These are phyloP conservation scores for Calypte anna DNA, from an alignment of 2,113 vertebrate species.

Conservation along the genomic window DNA sequence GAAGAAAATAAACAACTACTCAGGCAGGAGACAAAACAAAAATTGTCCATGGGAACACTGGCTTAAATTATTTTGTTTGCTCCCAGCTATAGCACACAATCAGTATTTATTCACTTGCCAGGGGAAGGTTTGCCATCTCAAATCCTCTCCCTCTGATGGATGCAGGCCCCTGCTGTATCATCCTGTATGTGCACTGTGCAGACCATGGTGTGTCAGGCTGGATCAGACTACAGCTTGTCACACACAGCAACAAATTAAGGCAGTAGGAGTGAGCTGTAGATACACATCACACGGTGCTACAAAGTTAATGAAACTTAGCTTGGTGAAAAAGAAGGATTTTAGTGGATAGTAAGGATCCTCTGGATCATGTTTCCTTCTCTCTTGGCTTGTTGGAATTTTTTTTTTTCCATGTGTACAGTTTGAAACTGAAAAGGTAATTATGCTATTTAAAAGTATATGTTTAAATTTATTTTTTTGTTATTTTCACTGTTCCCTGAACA, in stretches of 20 bases:
- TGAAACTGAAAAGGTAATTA: slow-evolving; percentile 23
- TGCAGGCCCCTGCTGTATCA: background rate
- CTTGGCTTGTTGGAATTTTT: background rate
- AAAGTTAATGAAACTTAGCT: slow-evolving; percentile 60
- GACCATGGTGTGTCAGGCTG: slow-evolving; percentile 42
- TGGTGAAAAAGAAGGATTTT: slow-evolving; percentile 57
- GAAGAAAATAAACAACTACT: background rate
- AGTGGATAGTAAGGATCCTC: slow-evolving; percentile 11
- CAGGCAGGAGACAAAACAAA: background rate
- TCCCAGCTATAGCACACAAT: background rate
- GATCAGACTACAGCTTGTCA: slow-evolving; percentile 62
- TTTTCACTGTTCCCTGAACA: background rate
- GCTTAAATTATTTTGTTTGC: background rate
- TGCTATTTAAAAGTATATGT: background rate
- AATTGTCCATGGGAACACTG: background rate
- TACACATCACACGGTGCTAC: background rate
- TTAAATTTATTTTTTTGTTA: background rate
- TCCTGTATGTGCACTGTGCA: background rate
- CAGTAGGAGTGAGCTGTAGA: slow-evolving; percentile 59
- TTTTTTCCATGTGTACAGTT: background rate
- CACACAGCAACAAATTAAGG: slow-evolving; percentile 55
- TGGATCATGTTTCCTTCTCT: background rate
- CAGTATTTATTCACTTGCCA: slow-evolving; percentile 6
- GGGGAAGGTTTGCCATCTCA: slow-evolving; percentile 47
- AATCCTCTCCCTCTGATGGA: slow-evolving; percentile 13